Evolutionary conservation across 2,888 invertebrate species (phyloP).

Genomic region (Lasioglossum zephyrum): DNA sequence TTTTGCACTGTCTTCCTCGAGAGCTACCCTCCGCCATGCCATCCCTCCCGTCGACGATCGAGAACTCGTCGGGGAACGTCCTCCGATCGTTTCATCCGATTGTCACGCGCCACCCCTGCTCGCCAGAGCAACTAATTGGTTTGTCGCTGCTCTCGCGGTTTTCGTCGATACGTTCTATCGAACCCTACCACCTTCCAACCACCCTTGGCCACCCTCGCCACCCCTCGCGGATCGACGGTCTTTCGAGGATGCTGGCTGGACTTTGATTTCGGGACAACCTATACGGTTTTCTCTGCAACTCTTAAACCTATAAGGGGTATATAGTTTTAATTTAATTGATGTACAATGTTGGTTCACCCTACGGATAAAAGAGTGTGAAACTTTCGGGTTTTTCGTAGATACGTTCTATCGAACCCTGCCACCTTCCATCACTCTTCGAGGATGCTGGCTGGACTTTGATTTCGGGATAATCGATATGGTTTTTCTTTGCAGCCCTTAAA

Average conservation of each 20-base stretch:
- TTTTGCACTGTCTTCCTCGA: constrained; percentile 73
- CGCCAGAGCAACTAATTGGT: constrained; percentile 76
- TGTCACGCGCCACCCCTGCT: constrained; percentile 66
- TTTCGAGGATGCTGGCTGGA: not conserved
- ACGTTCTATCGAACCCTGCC: too few relatives aligned
- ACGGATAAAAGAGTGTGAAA: not conserved
- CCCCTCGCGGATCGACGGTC: not conserved
- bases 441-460: too few relatives aligned
- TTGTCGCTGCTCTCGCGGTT: constrained; percentile 70
- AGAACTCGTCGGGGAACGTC: constrained; percentile 44
- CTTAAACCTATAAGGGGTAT: not conserved
- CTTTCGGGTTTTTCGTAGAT: not conserved
- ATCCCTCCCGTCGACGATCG: constrained; percentile 2
- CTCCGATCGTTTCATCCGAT: constrained; percentile 74
- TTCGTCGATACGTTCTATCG: constrained; percentile 41
- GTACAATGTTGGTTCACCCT: too few relatives aligned
- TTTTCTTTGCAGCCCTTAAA: not conserved
- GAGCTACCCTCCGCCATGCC: constrained; percentile 9
- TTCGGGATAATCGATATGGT: too few relatives aligned
- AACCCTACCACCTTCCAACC: not conserved
- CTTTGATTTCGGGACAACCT: not conserved
- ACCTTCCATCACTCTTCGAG: too few relatives aligned
- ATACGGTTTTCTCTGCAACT: not conserved
- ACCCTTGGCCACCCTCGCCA: not conserved
- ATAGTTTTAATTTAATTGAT: not conserved